Evolutionary conservation across 2,888 invertebrate genomes (phyloP).

Genomic region (Tipula helvola): DNA sequence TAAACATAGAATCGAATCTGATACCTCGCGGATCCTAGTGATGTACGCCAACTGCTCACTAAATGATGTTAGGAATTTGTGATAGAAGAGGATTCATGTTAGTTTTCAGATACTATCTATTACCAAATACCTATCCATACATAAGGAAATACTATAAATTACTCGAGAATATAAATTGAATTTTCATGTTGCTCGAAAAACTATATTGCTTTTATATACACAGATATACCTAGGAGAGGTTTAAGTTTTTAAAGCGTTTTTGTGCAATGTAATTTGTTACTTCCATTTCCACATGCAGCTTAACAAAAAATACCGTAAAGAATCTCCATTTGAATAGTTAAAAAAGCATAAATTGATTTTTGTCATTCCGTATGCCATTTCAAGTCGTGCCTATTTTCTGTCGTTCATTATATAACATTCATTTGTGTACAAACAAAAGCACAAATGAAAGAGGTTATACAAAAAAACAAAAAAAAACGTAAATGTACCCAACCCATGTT

Average conservation of each 20-base stretch:
- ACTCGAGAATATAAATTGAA: not conserved
- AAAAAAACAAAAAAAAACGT: not conserved
- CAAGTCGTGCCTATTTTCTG: not conserved
- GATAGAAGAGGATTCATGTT: too few relatives aligned
- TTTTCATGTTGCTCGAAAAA: not conserved
- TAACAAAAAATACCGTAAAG: not conserved
- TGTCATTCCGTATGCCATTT: not conserved
- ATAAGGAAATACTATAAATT: not conserved
- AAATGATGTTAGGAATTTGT: too few relatives aligned
- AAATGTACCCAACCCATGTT: too few relatives aligned
- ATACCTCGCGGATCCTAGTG: too few relatives aligned
- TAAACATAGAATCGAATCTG: too few relatives aligned
- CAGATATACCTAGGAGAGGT: not conserved
- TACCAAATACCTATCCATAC: not conserved
- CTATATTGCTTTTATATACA: not conserved
- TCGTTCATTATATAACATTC: not conserved
- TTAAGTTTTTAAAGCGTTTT: too few relatives aligned
- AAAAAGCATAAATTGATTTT: not conserved
- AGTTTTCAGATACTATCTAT: too few relatives aligned
- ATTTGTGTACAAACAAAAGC: not conserved
- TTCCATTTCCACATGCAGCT: not conserved
- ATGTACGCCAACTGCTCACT: too few relatives aligned
- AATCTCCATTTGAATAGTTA: not conserved
- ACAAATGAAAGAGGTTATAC: not conserved
- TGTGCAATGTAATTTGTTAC: not conserved